Base-by-base conservation (phyloP, 2,113 vertebrate species). In the Catharus fuscescens region DNA sequence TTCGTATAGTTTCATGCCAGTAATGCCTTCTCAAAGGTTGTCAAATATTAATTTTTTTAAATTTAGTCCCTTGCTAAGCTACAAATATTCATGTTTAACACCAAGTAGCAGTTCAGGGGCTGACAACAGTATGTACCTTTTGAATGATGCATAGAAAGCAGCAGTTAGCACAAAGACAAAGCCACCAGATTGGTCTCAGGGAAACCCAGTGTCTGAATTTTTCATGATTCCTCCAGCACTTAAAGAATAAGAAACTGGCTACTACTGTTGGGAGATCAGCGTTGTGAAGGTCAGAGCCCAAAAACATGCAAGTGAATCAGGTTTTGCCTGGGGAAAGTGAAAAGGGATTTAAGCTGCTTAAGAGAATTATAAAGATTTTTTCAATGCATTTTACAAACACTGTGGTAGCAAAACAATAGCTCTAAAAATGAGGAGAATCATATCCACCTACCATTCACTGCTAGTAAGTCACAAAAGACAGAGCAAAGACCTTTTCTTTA, bases 201-300 rank as follows among this genome's bases (percentile, higher is more conserved):
- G 98, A 99, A 98, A 98, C 98, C 98, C 97, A 96, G 96, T 98
- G 98, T 96, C 98, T 99, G 98, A 99, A 99, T 99, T 98, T 99
- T 99, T 99, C 98, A 99, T 99, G 98, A 99, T 95, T 99, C 98
- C 98, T 99, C 98, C 93, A 99, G 98, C 99, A 98, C 99, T 99
- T 98, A 99, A 98, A 98, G 98, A 99, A 98, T 98, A 98, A 98
- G 98, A 98, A 98, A 98, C 98, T 98, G 98, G 98, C 97, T 98
- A 98, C 97, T 97, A 98, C 98, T 98, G 98, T 95, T 97, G 97
- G 97, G 97, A 98, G 98, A 97, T 96, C 97, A 97, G 97, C 92
- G 76, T 76, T 92, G 97, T 97, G 98, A 98, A 99, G 98, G 98
- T 98, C 98, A 98, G 95, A 97, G 97, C 98, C 98, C 90, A 95